Evolutionary conservation across 2,888 invertebrate genomes (phyloP).

Genomic region (Cephalotes varians): DNA sequence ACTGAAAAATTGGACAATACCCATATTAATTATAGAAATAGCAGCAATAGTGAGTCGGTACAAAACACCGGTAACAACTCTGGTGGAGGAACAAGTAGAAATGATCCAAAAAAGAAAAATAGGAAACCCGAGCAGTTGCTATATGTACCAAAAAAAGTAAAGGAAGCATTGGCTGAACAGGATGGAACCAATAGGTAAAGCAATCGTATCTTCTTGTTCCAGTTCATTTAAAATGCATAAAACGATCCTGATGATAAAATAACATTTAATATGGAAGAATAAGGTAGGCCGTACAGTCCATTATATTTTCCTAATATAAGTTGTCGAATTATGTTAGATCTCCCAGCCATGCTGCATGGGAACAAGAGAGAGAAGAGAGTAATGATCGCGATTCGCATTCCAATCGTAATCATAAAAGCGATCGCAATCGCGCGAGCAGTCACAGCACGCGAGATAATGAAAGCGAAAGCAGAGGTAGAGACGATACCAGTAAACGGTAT

Average conservation of each 20-base stretch:
- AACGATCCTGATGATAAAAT: not conserved
- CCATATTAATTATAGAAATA: conserved; percentile 79
- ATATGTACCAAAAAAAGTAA: conserved; percentile 87
- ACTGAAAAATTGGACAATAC: conserved; percentile 79
- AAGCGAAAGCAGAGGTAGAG: conserved; percentile 70
- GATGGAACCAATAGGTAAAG: conserved; percentile 82
- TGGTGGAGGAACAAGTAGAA: conserved; percentile 72
- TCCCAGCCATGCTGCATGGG: conserved; percentile 62
- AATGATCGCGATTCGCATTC: conserved; percentile 82
- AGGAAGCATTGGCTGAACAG: conserved; percentile 85
- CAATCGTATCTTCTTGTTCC: not conserved
- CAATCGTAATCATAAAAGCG: conserved; percentile 80
- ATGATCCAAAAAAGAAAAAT: conserved; percentile 81
- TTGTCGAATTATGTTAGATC: conserved; percentile 67
- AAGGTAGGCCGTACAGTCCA: not conserved
- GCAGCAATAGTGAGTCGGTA: conserved; percentile 75
- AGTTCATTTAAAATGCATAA: not conserved
- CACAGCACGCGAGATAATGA: conserved; percentile 75
- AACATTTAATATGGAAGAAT: not conserved
- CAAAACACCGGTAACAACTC: conserved; percentile 75
- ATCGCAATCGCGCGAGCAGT: conserved; percentile 76
- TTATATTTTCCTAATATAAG: not conserved
- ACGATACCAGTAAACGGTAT: conserved; percentile 81
- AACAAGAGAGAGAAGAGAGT: conserved; percentile 77
- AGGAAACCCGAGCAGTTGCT: conserved; percentile 88